Base-by-base conservation (phyloP, 1,140 invertebrate species). In the Pachypsylla venusta region DNA sequence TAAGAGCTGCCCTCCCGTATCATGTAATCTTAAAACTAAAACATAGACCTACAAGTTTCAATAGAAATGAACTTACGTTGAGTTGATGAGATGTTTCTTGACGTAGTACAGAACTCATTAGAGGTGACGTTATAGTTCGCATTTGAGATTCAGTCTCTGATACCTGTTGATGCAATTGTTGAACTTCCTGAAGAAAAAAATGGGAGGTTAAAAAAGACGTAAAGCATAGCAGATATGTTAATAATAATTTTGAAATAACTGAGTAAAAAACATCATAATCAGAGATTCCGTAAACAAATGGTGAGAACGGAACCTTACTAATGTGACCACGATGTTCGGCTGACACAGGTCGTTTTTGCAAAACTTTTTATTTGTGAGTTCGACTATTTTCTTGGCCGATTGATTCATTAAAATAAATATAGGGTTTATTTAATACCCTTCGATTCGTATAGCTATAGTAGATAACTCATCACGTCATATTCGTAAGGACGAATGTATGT, bases 101-200 rank as follows among this genome's bases (percentile, higher is more conserved):
- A 67, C 93, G 87, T 60, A 84, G 81, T 55, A 87, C 82, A 70
- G 84, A 76, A 75, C 88, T 84, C 63, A 84, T 83, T 40, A 89
- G 84, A 73, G 85, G 83, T 72, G 85, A 83, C 69, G 87, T 75
- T 54, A 89, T 80, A 56, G 83, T 77, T 48, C 89, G 78, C 64
- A 93, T 74, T 66, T 88, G 84, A 70, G 92, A 89, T 71, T 93
- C 90, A 26, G 85, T 85, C 70, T 86, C 80, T 27, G 90, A 79
- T 63, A 92, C 82, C 70, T 88, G 81, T 65, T 86, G 82, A 54
- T 89, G 80, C 55, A 93, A 75, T 28, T 82, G 77, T 67, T 89
- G 88, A 67, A 93, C 83, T 73, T 94, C 89, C 73, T 89, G 74
- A 22, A 71, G 59, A 68, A 66, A 62, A 64, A 13, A 59, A 58